Base-by-base conservation (phyloP, 2,888 invertebrate genomes). In the Brachyptera risi region DNA sequence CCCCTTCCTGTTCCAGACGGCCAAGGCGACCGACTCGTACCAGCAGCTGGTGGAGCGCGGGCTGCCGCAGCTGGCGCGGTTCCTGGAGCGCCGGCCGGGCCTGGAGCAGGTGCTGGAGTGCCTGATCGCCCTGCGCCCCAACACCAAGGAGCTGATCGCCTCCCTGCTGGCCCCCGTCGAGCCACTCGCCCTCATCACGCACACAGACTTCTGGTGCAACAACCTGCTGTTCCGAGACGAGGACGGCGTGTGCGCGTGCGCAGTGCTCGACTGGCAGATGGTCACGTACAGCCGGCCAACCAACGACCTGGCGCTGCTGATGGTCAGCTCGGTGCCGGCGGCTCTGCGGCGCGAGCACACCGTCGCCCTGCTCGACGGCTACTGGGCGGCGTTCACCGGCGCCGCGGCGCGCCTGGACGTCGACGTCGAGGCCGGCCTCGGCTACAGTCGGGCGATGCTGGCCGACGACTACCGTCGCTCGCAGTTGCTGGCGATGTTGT, bases 191-290 rank as follows among this genome's bases (percentile, higher is more conserved):
- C 78, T 89, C 4, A 84, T 90, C 63, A 90, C 88, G 0, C 90
- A 90, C 73, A 90, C 89, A 0, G 90, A 90, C 72, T 90, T 90
- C 73, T 90, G 90, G 90, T 87, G 88, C 72, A 89, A 89, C 68
- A 90, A 90, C 74, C 78, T 90, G 15, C 77, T 89, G 63, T 88
- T 90, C 69, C 62, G 73, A 68, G 60, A 75, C 77, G 21, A 78
- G 77, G 74, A 60, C 60, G 65, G 49, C 59, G 70, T 67, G 60
- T 82, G 81, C 68, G 80, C 82, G 63, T 90, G 90, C 71, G 81
- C 84, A 59, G 86, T 89, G 51, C 75, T 90, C 44, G 90, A 90
- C 72, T 90, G 90, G 90, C 90, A 90, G 78, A 90, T 90, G 90
- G 87, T 90, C 50, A 88, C 88, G 1, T 83, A 87, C 65, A 87